A percentile compares a stretch with the other conserved stretches of the same genome.
These are phyloP conservation scores for Aphaenogaster ashmeadi DNA, from an alignment of 1,140 invertebrate species.

Conservation along the genomic window DNA sequence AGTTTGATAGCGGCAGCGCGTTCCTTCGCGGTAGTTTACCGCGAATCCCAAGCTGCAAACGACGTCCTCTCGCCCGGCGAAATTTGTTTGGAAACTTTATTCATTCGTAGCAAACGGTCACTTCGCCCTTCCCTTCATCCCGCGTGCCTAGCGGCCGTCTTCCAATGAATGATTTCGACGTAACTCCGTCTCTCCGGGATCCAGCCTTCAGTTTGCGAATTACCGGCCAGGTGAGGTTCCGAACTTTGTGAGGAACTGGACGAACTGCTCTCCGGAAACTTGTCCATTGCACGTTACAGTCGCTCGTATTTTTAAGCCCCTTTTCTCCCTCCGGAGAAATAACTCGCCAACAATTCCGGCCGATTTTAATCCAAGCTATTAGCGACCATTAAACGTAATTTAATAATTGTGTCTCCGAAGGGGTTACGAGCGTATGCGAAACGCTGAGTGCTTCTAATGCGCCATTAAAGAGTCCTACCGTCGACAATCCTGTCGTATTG, in stretches of 20 bases:
- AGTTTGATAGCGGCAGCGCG: slow-evolving; percentile 40
- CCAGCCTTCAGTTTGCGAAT: slow-evolving; percentile 39
- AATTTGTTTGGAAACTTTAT: slow-evolving; percentile 66
- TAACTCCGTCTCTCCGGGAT: slow-evolving; percentile 19
- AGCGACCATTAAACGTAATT: slow-evolving; percentile 39
- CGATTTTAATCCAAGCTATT: slow-evolving; percentile 54
- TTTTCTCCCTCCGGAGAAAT: neutral
- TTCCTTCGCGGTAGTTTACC: slow-evolving; percentile 37
- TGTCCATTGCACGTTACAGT: slow-evolving; percentile 44
- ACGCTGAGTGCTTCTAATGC: slow-evolving; percentile 51
- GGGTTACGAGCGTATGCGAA: slow-evolving; percentile 28
- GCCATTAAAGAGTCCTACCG: slow-evolving; percentile 54
- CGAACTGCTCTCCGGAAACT: slow-evolving; percentile 37
- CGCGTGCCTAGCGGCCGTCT: neutral
- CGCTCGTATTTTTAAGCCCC: slow-evolving; percentile 43
- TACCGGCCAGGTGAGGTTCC: slow-evolving; percentile 47
- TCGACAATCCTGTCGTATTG: slow-evolving; percentile 23
- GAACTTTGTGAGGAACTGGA: slow-evolving; percentile 31
- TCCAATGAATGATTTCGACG: slow-evolving; percentile 56
- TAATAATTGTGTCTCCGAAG: slow-evolving; percentile 48
- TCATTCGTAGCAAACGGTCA: slow-evolving; percentile 57
- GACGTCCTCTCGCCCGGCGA: slow-evolving; percentile 25
- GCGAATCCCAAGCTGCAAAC: slow-evolving; percentile 52
- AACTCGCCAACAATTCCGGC: slow-evolving; percentile 19
- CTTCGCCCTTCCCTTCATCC: neutral